Evolutionary conservation across 1,140 invertebrate genomes (phyloP), one percentile per base, ranked within the genome.

Genomic region (Drosophila grimshawi): DNA sequence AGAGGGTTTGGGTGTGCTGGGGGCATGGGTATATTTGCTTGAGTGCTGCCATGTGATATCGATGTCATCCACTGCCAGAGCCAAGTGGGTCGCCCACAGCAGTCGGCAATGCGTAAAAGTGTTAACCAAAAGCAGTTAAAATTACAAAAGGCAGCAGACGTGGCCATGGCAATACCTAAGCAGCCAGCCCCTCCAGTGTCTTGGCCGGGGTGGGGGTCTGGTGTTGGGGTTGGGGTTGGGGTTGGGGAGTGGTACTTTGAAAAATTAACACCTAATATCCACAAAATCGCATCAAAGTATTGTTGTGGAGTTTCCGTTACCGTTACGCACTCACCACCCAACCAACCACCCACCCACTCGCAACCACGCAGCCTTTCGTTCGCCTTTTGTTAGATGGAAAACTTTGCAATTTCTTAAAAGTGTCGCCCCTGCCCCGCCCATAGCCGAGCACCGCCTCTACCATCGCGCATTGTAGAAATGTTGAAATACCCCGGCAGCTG

Each of bases 251-350:
- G 35, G 45, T 51, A 55, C 85, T 88, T 88, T 88, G 85, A 88
- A 85, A 89, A 88, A 88, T 88, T 88, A 88, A 88, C 85, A 88
- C 85, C 85, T 88, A 88, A 88, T 88, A 88, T 88, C 85, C 85
- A 85, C 85, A 88, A 88, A 88, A 88, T 88, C 85, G 85, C 85
- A 88, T 89, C 85, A 88, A 88, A 88, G 85, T 88, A 88, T 88
- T 89, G 83, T 88, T 80, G 57, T 41, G 65, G 72, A 63, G 79
- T 59, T 29, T 1, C n/a, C 11, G n/a, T 43, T 43, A n/a, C 56
- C 51, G 2, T 4, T 19, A 19, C 65, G 2, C 32, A 48, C 27
- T 27, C 10, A 37, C 4, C 30, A 6, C 5, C 6, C 0, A n/a
- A 32, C 10, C 45, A 5, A 10, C 19, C 43, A 0, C 39, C 8